Evolutionary conservation across 2,888 invertebrate species (phyloP).

Genomic region (Hypomecis punctinalis): DNA sequence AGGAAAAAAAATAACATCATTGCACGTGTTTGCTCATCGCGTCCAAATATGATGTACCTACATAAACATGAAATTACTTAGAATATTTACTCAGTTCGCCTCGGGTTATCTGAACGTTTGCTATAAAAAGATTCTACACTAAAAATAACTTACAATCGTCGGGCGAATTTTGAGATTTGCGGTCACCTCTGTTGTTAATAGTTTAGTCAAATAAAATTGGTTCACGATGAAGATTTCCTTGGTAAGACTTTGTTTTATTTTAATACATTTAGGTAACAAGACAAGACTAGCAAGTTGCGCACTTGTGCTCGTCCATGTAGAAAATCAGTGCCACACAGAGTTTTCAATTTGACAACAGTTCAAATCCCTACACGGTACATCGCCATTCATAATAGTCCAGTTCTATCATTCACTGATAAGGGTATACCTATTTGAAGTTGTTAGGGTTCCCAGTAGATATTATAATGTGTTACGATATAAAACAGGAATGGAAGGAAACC

Average conservation of each 20-base stretch:
- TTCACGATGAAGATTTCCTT: slow-evolving; percentile 20
- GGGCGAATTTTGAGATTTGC: slow-evolving; percentile 13
- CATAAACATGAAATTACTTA: slow-evolving; percentile 15
- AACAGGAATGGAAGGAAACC: no score
- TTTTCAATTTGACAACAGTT: background rate
- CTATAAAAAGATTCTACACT: slow-evolving; percentile 31
- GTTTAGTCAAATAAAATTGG: slow-evolving; percentile 9
- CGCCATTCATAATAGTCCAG: no score
- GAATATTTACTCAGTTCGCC: slow-evolving; percentile 33
- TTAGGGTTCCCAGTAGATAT: no score
- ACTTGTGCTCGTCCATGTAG: no score
- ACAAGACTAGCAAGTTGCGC: no score
- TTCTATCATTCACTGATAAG: no score
- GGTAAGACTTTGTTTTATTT: slow-evolving; percentile 25
- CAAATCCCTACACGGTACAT: background rate
- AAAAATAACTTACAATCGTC: slow-evolving; percentile 23
- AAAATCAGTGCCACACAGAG: no score
- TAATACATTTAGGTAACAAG: background rate
- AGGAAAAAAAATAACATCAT: slow-evolving; percentile 6
- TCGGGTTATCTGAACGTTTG: slow-evolving; percentile 32
- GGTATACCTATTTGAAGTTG: no score
- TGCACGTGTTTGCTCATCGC: slow-evolving; percentile 15
- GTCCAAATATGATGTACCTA: slow-evolving; percentile 5
- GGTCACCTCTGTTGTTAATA: slow-evolving; percentile 7
- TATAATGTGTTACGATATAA: no score